A percentile compares a stretch with the other conserved stretches of the same genome.
These are phyloP conservation scores for Pseudanteris insignis DNA, from an alignment of 2,888 invertebrate genomes.

Conservation along the genomic window DNA sequence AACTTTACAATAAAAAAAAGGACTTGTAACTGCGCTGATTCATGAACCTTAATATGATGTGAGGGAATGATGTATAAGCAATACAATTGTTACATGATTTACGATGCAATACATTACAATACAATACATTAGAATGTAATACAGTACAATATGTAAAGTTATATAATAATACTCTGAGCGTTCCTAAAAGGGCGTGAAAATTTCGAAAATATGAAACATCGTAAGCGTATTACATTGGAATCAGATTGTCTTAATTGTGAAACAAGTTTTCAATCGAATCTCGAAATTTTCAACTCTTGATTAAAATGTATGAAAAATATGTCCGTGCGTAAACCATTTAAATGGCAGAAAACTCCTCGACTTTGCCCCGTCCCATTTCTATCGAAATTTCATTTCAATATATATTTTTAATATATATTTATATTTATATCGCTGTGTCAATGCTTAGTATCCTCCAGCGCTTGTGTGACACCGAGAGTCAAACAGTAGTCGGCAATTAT, in stretches of 20 bases:
- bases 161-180: slow-evolving; percentile 25
- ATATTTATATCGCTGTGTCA: slow-evolving; percentile 26
- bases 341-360: slow-evolving; percentile 1
- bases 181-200: slow-evolving; percentile 13
- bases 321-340: slow-evolving; percentile 16
- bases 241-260: too few relatives aligned
- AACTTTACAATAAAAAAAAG: not conserved
- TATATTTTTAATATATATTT: slow-evolving; percentile 12
- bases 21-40: slow-evolving; percentile 38
- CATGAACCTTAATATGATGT: slow-evolving; percentile 35
- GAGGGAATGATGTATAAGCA: slow-evolving; percentile 53
- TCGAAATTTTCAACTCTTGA: slow-evolving; percentile 14
- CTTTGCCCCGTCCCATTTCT: slow-evolving; percentile 1
- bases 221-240: too few relatives aligned
- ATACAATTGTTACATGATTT: slow-evolving; percentile 13
- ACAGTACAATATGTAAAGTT: slow-evolving; percentile 11
- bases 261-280: too few relatives aligned
- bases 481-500: slow-evolving; percentile 4
- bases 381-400: slow-evolving; percentile 9
- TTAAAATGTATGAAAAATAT: slow-evolving; percentile 27
- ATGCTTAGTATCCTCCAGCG: slow-evolving; percentile 39
- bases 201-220: too few relatives aligned
- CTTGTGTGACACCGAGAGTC: slow-evolving; percentile 26
- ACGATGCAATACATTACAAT: slow-evolving; percentile 10
- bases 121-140: slow-evolving; percentile 9